These are phyloP conservation scores for Idaea dimidiata DNA, from an alignment of 2,888 invertebrate species.

Conservation along the genomic window DNA sequence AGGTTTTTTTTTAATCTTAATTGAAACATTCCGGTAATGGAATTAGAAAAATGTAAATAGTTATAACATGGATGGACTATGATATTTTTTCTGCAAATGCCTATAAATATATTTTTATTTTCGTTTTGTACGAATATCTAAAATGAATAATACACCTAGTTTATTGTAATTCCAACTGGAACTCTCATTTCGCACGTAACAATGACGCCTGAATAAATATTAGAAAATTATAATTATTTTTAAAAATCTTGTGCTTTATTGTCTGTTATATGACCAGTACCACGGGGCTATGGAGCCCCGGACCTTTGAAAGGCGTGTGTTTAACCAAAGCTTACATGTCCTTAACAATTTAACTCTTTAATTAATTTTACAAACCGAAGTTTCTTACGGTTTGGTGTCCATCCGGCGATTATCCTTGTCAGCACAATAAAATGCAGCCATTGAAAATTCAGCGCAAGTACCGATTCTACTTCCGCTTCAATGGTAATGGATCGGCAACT, in stretches of 20 bases:
- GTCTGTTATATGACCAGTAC: too few species aligned
- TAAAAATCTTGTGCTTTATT: neutral
- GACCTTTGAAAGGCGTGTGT: too few species aligned
- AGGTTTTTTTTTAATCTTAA: constrained; percentile 40
- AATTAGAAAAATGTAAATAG: constrained; percentile 53
- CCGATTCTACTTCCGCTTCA: too few species aligned
- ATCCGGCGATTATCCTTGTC: too few species aligned
- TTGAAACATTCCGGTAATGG: constrained; percentile 67
- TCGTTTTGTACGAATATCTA: constrained; percentile 21
- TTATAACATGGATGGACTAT: constrained; percentile 30
- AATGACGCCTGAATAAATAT: constrained; percentile 24
- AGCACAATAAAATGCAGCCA: too few species aligned
- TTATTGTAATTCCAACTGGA: constrained; percentile 11
- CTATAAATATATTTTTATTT: constrained; percentile 11
- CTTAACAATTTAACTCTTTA: too few species aligned
- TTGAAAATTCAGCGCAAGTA: too few species aligned
- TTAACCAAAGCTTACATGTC: too few species aligned
- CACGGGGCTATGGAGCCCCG: too few species aligned
- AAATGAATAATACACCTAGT: constrained; percentile 5
- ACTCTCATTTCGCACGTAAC: constrained; percentile 25
- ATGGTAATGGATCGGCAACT: too few species aligned
- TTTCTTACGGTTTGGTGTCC: too few species aligned
- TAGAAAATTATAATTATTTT: constrained; percentile 1
- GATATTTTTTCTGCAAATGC: constrained; percentile 14
- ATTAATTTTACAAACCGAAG: too few species aligned